Conservation (phyloP, 2,113 vertebrate genomes). For the Apus apus region DNA sequence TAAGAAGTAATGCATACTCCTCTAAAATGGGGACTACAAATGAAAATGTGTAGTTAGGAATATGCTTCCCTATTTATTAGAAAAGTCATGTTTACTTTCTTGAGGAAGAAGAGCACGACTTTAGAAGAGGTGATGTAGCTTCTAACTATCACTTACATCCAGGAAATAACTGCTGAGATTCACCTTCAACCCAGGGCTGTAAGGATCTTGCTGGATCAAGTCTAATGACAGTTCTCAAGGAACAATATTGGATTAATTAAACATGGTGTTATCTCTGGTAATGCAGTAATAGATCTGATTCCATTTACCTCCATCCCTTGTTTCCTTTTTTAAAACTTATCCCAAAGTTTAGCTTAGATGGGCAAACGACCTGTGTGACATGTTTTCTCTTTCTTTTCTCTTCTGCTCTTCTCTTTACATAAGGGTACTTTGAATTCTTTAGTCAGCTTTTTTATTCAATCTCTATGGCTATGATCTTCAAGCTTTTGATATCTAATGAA, state of each 20-base stretch:
- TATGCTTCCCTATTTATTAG: not conserved
- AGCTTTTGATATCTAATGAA: not conserved
- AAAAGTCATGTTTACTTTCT: not conserved
- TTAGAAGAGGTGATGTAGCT: not conserved
- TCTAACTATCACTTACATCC: not conserved
- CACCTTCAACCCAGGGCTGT: not conserved
- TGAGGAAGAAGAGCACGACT: not conserved
- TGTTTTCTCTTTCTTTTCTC: not conserved
- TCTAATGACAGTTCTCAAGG: not conserved
- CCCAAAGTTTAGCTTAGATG: not conserved
- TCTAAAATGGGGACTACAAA: not conserved
- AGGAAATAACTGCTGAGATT: not conserved
- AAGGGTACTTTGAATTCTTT: not conserved
- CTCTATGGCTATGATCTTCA: not conserved
- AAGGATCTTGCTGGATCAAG: not conserved
- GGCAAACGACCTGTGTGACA: not conserved
- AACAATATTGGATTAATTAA: not conserved
- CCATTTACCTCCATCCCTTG: not conserved
- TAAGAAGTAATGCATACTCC: not conserved
- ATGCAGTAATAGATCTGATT: not conserved
- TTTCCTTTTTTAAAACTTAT: not conserved
- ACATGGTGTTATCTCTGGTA: not conserved
- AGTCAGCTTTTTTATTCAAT: not conserved
- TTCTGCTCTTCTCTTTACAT: not conserved
- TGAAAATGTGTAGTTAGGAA: not conserved